Evolutionary conservation across 2,113 vertebrate species (phyloP), one percentile per base, ranked within the genome.

Genomic region (Megaleporinus macrocephalus): DNA sequence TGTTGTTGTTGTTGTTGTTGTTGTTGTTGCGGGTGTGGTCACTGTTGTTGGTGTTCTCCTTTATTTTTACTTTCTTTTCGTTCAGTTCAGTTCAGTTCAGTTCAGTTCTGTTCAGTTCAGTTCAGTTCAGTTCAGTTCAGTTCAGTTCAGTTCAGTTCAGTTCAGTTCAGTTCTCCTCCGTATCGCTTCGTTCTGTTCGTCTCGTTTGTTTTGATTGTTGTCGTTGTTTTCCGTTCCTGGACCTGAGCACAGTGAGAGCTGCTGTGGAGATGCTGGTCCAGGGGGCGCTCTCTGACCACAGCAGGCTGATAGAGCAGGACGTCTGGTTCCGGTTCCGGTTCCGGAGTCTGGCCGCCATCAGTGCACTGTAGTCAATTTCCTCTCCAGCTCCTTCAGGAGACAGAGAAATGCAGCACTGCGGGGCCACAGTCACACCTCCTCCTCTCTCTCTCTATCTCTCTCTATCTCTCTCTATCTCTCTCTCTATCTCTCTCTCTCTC

Each of bases 341-440:
- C 68, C 74, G 85, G 68, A 36, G 26, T 81, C 27, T 82, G 69
- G 73, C 69, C 76, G 57, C 76, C 62, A 71, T 66, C 30, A 83
- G 61, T 61, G 79, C 79, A 72, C 71, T 77, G 80, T 82, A 69
- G 73, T 78, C 78, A 53, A 81, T 85, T 77, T 82, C 57, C 82
- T 80, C 57, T 69, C 78, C 20, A 29, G 36, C 65, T 74, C 73
- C 27, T 82, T 62, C n/a, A 44, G 74, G 75, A 15, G n/a, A 59
- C 29, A 61, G 49, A 82, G 47, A 16, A 73, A 33, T 77, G 51
- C 78, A 73, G 59, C 66, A 80, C 73, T 76, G 84, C 81, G 76
- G 77, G 44, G 55, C 62, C 44, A 51, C 81, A 83, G 66, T 83
- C 66, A 72, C 66, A 36, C 26, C 76, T 62, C 20, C 20, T 22